Evolutionary conservation across 2,888 invertebrate genomes (phyloP).

Genomic region (Tiliacea citrago): DNA sequence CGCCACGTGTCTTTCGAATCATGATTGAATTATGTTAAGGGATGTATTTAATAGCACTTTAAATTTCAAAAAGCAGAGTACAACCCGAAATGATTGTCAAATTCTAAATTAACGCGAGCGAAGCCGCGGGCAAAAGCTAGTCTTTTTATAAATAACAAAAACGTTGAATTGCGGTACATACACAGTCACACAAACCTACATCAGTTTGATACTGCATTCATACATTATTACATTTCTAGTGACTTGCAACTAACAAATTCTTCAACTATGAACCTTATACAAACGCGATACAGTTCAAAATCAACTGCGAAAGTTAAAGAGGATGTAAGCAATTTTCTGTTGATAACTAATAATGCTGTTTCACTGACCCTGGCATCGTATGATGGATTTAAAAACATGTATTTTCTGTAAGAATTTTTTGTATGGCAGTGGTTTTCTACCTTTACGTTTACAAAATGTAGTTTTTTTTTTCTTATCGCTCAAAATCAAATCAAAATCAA

Average conservation of each 20-base stretch:
- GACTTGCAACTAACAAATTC: background rate
- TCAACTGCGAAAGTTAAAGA: slow-evolving; percentile 7
- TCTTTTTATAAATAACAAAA: slow-evolving; percentile 27
- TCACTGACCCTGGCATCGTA: slow-evolving; percentile 45
- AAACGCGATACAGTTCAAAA: slow-evolving; percentile 20
- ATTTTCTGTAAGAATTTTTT: slow-evolving; percentile 4
- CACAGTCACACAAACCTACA: background rate
- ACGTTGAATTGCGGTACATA: slow-evolving; percentile 22
- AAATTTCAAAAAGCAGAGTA: too few relatives aligned
- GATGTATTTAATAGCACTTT: too few relatives aligned
- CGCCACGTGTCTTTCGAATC: too few relatives aligned
- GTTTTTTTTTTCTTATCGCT: too few relatives aligned
- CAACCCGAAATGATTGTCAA: too few relatives aligned
- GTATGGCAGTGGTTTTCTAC: too few relatives aligned
- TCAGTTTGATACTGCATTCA: slow-evolving; percentile 10
- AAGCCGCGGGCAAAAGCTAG: too few relatives aligned
- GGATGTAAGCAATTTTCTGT: slow-evolving; percentile 57
- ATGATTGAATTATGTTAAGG: too few relatives aligned
- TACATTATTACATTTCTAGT: slow-evolving; percentile 9
- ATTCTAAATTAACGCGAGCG: too few relatives aligned
- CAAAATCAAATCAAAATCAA: too few relatives aligned
- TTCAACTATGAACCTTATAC: slow-evolving; percentile 10
- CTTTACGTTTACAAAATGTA: too few relatives aligned
- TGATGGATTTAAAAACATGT: slow-evolving; percentile 11
- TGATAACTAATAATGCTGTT: slow-evolving; percentile 45